phyloP scores from a whole-genome alignment of 2,888 invertebrate genomes.

The Tubulanus polymorphus region DNA sequence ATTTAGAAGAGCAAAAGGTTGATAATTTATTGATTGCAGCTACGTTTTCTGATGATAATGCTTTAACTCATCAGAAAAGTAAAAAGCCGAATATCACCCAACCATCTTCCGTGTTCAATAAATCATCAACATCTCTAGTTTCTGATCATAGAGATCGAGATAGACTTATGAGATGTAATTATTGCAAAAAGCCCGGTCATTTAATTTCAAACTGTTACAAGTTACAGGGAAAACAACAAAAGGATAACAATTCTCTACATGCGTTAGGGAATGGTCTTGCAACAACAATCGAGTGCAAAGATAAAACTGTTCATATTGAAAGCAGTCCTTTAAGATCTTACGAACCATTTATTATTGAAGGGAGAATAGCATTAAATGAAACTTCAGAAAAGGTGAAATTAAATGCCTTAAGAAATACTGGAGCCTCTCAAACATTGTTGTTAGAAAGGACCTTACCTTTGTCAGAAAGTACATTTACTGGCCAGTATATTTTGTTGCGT shows the following conservation, averaged over 20 bases:
- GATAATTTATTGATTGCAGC: constrained; percentile 5
- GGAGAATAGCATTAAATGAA: too few species aligned
- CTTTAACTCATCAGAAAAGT: constrained; percentile 10
- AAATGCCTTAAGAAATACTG: constrained; percentile 18
- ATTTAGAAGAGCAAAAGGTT: constrained; percentile 11
- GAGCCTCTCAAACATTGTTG: constrained; percentile 19
- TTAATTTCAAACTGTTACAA: constrained; percentile 14
- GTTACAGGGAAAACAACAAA: constrained; percentile 7
- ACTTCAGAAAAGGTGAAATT: neutral
- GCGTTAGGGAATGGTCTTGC: constrained; percentile 1
- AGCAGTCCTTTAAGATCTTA: too few species aligned
- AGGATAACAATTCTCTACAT: neutral
- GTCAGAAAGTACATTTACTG: constrained; percentile 12
- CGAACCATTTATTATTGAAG: constrained; percentile 17
- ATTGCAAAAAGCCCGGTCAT: constrained; percentile 12
- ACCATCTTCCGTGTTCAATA: too few species aligned
- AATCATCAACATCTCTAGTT: too few species aligned
- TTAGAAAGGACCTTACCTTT: constrained; percentile 14
- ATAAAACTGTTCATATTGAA: too few species aligned
- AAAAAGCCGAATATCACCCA: too few species aligned
- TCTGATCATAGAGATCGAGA: too few species aligned
- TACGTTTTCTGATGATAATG: constrained; percentile 12
- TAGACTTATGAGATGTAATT: too few species aligned
- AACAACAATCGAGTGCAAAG: neutral
- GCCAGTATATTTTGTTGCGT: constrained; percentile 13